Base-by-base conservation (phyloP, 2,113 vertebrate genomes). In the Entomyzon cyanotis region DNA sequence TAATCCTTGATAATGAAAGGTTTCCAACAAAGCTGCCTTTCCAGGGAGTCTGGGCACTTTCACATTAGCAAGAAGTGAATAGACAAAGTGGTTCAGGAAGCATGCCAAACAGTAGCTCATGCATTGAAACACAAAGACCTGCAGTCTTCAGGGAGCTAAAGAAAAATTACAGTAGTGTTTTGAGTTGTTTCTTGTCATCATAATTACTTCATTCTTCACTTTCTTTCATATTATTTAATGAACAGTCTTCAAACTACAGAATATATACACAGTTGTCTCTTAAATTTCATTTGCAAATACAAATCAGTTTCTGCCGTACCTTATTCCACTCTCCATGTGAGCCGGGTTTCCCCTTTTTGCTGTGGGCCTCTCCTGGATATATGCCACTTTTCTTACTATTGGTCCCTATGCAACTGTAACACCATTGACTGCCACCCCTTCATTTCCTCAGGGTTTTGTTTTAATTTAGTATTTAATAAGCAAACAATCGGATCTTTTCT, bases 1-100 rank as follows among this genome's bases (percentile, higher is more conserved):
- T 97, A 97, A 95, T 96, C 95, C 90, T 92, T 60, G 62, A 78
- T 93, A 95, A 97, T 95, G 91, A 96, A 97, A 95, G 27, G 62
- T 90, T 96, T 91, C 95, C 90, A 95, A 95, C 93, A 96, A 96
- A 96, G 93, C 83, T 10, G 9, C 33, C 90, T 93, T 95, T 94
- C 96, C 93, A 91, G 88, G 94, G 87, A 95, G 94, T 33, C 89
- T 84, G 78, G 68, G 64, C 88, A 84, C 89, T 97, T 92, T 68
- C 91, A 84, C 89, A 96, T 91, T 90, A 93, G 83, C 69, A 81
- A 92, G 73, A 94, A 96, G 65, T 81, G 91, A 96, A 93, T 93
- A 94, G 93, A 89, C 88, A 79, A 93, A 96, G 76, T 95, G 62
- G 44, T 82, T 89, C 86, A 93, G 94, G 94, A 96, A 96, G 68